Evolutionary conservation across 2,888 invertebrate genomes (phyloP), one percentile per base, ranked within the genome.

Genomic region (Beris chalybata): DNA sequence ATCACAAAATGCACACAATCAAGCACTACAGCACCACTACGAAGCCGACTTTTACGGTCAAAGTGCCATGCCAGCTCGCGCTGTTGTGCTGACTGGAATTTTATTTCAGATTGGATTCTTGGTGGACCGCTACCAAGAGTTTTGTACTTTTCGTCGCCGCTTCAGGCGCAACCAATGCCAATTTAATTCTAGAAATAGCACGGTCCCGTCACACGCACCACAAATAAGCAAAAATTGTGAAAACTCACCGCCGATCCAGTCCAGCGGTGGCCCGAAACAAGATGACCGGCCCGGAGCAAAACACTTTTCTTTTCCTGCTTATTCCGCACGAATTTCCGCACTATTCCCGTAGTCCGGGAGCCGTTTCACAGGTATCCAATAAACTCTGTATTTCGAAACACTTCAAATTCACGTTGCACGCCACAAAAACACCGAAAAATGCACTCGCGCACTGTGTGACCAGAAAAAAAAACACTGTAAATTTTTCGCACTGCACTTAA

Each of bases 291-390:
- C 15, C 43, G 6, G 6, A 43, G 43, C 13, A 32, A 13, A 38
- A 44, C 43, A 38, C 56, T 43, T 56, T 56, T 43, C 55, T 13
- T 32, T 22, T 56, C 13, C 7, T n/a, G 32, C 56, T 9, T 43
- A 5, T 43, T 31, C n/a, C 54, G 11, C 5, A 6, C n/a, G 12
- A 31, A 30, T 12, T 15, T 30, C 30, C 30, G n/a, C 3, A 31
- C n/a, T 7, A 12, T 54, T 22, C n/a, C 12, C 54, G 54, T 54
- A n/a, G 2, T 29, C 29, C 11, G 54, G 3, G 54, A 29, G 13
- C n/a, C 11, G n/a, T n/a, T n/a, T 7, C 56, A 56, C 56, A 43
- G 56, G 11, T 56, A 56, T 56, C 56, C 56, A 56, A 58, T 45
- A n/a, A 47, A 58, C 29, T 45, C 45, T 38, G 9, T 1, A 30